Evolutionary conservation across 2,888 invertebrate genomes (phyloP).

Genomic region (Athalia rosae): DNA sequence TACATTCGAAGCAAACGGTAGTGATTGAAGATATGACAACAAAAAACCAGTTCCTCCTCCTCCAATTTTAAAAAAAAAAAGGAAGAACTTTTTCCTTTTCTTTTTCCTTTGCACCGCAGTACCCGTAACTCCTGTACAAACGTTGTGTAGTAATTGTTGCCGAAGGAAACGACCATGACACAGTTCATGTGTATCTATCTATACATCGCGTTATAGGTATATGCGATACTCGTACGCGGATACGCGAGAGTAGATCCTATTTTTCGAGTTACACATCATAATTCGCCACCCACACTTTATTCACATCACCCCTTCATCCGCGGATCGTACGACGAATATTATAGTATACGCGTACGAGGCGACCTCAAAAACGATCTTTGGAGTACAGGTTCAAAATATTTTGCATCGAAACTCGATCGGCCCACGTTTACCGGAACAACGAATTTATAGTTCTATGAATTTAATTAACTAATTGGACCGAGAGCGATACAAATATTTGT

Average conservation of each 20-base stretch:
- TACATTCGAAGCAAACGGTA: too few species aligned
- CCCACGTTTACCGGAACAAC: too few species aligned
- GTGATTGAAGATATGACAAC: too few species aligned
- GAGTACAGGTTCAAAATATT: not conserved
- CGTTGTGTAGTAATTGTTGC: slow-evolving; percentile 4
- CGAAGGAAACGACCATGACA: slow-evolving; percentile 33
- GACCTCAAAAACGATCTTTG: not conserved
- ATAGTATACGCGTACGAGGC: not conserved
- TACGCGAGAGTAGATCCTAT: slow-evolving; percentile 17
- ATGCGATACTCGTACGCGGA: too few species aligned
- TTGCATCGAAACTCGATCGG: not conserved
- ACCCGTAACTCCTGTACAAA: not conserved
- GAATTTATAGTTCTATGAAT: too few species aligned
- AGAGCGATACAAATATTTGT: too few species aligned
- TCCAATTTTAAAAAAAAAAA: not conserved
- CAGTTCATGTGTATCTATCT: not conserved
- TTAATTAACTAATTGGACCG: too few species aligned
- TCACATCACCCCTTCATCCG: too few species aligned
- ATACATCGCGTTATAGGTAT: not conserved
- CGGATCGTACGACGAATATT: too few species aligned
- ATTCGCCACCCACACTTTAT: slow-evolving; percentile 17
- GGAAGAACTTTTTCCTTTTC: not conserved
- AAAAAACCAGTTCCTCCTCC: too few species aligned
- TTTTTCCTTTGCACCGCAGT: too few species aligned
- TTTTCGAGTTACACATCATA: slow-evolving; percentile 3